Evolutionary conservation across 2,797 vertebrate species (phyloP), one percentile per base, ranked within the genome.

Genomic region (Carapus acus): DNA sequence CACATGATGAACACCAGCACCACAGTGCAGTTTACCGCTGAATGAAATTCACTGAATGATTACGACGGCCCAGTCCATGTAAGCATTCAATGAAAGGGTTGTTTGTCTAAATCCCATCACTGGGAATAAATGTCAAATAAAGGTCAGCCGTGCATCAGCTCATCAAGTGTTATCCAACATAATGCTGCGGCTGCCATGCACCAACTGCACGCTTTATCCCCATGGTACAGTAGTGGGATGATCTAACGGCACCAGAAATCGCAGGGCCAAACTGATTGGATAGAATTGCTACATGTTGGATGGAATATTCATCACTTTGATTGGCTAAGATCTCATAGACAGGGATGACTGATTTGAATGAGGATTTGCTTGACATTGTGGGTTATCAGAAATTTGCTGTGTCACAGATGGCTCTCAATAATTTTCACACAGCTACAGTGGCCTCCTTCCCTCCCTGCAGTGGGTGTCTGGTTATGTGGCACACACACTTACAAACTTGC

Each of bases 241-340:
- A 46, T 49, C 44, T 42, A 43, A 54, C 51, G 22, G 19, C 44
- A n/a, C 69, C 58, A 50, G 33, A 54, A 71, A 60, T 51, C 46
- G 6, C 0, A 14, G 22, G 52, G 66, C 73, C 67, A 73, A 67
- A 73, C 19, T 46, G 38, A 57, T 57, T 14, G 42, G 34, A 45
- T 50, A 29, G 43, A 44, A 36, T 46, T 41, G 45, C 37, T 65
- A 56, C 22, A 17, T 69, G 67, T 43, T 46, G 50, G 29, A 60
- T 34, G 20, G 58, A 60, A 21, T 58, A 76, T 60, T 61, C 54
- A 54, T 65, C 65, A 50, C 54, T 43, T 49, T 48, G 58, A 75
- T 61, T 66, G 62, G 47, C 68, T 70, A 20, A n/a, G n/a, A 66
- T 66, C 37, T 4, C 2, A 33, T 33, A 11, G 6, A 9, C 31